Evolutionary conservation across 2,797 vertebrate species (phyloP).

Genomic region (Percopsis omiscomaycus): DNA sequence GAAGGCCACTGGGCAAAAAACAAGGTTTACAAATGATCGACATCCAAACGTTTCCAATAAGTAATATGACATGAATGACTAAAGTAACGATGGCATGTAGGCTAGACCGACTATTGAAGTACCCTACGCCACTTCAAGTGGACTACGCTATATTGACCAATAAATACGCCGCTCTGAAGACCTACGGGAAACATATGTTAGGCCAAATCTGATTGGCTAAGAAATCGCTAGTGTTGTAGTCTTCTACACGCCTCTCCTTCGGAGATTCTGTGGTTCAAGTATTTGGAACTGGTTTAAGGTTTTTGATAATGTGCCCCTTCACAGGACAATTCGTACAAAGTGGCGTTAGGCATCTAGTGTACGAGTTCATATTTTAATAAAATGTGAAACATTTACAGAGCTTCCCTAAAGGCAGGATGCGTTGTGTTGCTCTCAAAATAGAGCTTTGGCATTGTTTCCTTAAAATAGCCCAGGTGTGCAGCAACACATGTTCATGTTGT

Average conservation of each 20-base stretch:
- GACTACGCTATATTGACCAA: constrained; percentile 47
- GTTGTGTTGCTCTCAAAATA: not conserved
- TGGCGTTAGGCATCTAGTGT: no score
- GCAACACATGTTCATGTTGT: constrained; percentile 20
- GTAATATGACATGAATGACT: no score
- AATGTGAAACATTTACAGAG: not conserved
- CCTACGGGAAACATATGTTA: constrained; percentile 17
- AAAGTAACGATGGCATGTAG: no score
- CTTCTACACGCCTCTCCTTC: constrained; percentile 27
- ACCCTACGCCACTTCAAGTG: not conserved
- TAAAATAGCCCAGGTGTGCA: constrained; percentile 13
- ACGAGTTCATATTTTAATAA: no score
- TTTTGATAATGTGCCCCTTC: constrained; percentile 28
- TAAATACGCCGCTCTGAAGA: constrained; percentile 43
- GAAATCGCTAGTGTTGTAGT: constrained; percentile 31
- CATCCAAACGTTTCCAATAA: no score
- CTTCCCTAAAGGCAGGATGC: not conserved
- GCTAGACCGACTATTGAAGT: no score
- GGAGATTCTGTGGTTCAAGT: constrained; percentile 27
- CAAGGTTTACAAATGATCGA: no score
- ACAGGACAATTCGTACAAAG: not conserved
- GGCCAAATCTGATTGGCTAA: constrained; percentile 62
- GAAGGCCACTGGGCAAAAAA: no score
- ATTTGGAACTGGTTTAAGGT: constrained; percentile 55
- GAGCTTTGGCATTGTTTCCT: constrained; percentile 14